A percentile compares a stretch with the other conserved stretches of the same genome.
Conservation (phyloP, 2,113 vertebrate species). For the Urocitellus parryii region DNA sequence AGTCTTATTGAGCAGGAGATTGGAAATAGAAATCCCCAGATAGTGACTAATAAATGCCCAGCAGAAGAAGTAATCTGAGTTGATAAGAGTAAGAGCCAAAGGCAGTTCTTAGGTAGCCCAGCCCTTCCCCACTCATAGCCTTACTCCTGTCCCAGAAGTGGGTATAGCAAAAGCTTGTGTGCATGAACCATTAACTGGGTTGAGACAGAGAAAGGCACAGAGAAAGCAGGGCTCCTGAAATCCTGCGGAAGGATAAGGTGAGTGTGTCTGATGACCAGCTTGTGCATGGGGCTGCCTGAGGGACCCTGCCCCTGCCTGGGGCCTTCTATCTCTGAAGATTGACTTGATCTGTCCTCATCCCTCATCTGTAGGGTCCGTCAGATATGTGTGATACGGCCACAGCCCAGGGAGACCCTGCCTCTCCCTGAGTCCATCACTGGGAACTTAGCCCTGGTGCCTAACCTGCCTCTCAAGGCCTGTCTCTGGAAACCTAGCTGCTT, state of each 20-base stretch:
- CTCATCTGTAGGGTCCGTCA: neutral
- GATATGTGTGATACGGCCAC: neutral
- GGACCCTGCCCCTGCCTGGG: neutral
- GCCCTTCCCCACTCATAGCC: neutral
- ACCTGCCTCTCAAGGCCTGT: neutral
- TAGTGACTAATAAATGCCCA: too few relatives aligned
- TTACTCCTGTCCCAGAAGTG: accelerated
- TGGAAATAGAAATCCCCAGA: neutral
- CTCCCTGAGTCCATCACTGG: neutral
- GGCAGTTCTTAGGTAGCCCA: neutral
- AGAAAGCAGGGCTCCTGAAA: neutral
- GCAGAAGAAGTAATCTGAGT: neutral
- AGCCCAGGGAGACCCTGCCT: neutral
- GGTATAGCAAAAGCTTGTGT: neutral
- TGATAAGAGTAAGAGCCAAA: too few relatives aligned
- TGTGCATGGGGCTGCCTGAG: too few relatives aligned
- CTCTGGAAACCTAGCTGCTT: neutral
- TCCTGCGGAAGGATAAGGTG: neutral
- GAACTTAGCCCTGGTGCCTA: neutral
- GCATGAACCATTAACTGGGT: too few relatives aligned
- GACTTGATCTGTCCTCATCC: too few relatives aligned
- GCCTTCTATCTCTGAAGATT: neutral
- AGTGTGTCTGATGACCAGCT: too few relatives aligned
- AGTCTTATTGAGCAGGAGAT: neutral
- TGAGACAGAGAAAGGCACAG: neutral